phyloP scores from a whole-genome alignment of 2,888 invertebrate genomes.

The Spialia ferax region DNA sequence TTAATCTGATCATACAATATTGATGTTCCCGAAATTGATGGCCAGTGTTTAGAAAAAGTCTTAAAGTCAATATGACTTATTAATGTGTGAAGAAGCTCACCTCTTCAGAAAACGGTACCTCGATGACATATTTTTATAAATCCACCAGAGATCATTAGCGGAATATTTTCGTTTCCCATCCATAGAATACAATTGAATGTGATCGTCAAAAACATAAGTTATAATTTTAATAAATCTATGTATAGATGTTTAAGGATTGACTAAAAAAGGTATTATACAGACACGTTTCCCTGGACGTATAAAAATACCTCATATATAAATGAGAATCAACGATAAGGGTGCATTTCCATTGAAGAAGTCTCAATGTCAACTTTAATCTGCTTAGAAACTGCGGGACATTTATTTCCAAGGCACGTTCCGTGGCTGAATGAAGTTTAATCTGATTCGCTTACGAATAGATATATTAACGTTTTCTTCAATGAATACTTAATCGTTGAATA shows the following conservation, averaged over 20 bases:
- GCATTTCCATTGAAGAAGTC: conserved; percentile 63
- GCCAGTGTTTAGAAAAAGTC: conserved; percentile 70
- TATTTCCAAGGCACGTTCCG: conserved; percentile 77
- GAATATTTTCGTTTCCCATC: conserved; percentile 70
- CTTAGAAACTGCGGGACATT: conserved; percentile 74
- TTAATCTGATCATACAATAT: conserved; percentile 85
- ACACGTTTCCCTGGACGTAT: conserved; percentile 56
- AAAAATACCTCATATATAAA: conserved; percentile 63
- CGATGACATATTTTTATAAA: conserved; percentile 78
- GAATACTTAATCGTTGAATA: conserved; percentile 77
- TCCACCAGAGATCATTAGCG: conserved; percentile 74
- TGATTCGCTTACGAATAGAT: conserved; percentile 70
- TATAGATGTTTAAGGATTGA: conserved; percentile 47
- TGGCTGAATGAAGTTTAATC: conserved; percentile 80
- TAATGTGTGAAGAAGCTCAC: conserved; percentile 85
- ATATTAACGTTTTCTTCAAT: conserved; percentile 59
- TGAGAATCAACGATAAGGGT: conserved; percentile 58
- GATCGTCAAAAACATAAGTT: conserved; percentile 77
- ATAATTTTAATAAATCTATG: conserved; percentile 70
- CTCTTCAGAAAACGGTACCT: conserved; percentile 64
- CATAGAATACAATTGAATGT: conserved; percentile 84
- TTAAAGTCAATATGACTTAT: conserved; percentile 82
- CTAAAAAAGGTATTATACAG: conserved; percentile 48
- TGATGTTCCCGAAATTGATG: conserved; percentile 83
- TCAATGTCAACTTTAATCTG: conserved; percentile 75